Evolutionary conservation across 2,888 invertebrate species (phyloP).

Genomic region (Sialis lutaria): DNA sequence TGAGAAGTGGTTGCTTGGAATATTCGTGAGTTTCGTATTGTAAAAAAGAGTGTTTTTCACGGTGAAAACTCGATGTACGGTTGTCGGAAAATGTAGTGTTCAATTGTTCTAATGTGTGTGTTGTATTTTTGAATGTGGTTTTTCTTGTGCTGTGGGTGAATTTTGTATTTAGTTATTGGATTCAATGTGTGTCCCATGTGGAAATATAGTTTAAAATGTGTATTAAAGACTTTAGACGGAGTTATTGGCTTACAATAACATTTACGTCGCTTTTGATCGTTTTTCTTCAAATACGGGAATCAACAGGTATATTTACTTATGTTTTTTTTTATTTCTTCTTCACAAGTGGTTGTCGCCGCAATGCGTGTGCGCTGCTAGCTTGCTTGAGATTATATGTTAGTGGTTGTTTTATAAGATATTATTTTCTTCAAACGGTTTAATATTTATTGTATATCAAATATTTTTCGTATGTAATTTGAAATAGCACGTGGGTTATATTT

Average conservation of each 20-base stretch:
- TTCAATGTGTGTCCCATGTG: conserved; percentile 22
- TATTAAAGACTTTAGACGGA: conserved; percentile 48
- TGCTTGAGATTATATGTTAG: no score
- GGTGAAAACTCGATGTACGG: not conserved
- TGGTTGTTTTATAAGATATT: no score
- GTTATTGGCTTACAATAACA: conserved; percentile 48
- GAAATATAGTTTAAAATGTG: conserved; percentile 37
- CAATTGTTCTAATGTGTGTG: conserved; percentile 11
- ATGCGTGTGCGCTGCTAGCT: no score
- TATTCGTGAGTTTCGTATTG: not conserved
- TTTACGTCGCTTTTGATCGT: conserved; percentile 28
- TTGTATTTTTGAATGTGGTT: conserved; percentile 15
- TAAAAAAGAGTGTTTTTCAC: not conserved
- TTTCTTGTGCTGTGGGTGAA: conserved; percentile 8
- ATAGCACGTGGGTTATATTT: no score
- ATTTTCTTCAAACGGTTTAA: no score
- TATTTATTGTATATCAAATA: no score
- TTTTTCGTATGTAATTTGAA: no score
- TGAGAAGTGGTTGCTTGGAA: not conserved
- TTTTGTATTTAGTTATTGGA: not conserved
- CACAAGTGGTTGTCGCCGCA: no score
- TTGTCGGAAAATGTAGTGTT: conserved; percentile 1
- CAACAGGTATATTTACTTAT: conserved; percentile 33
- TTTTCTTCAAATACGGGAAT: conserved; percentile 32
- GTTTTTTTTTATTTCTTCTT: not conserved